These are phyloP conservation scores for Scaptomyza cyrtandrae DNA, from an alignment of 2,888 invertebrate genomes.

Conservation along the genomic window DNA sequence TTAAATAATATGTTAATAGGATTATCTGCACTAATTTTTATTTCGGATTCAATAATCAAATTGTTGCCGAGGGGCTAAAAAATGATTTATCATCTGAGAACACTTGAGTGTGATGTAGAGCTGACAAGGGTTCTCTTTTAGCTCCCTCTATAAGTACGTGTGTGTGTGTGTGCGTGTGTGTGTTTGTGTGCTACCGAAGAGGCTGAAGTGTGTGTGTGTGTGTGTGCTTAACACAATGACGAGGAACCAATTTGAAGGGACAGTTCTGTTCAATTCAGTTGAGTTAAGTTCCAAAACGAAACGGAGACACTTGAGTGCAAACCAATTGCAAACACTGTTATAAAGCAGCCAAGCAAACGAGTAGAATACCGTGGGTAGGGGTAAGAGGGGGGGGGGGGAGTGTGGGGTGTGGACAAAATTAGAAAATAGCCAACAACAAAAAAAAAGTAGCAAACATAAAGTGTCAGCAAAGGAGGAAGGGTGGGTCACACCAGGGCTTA, in stretches of 20 bases:
- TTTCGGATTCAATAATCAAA: slow-evolving; percentile 21
- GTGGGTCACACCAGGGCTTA: slow-evolving; percentile 40
- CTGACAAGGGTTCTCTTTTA: slow-evolving; percentile 50
- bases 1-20: slow-evolving; percentile 55
- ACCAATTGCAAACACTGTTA: slow-evolving; percentile 51
- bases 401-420: slow-evolving; percentile 32
- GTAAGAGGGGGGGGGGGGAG: neutral
- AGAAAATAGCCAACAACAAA: slow-evolving; percentile 65
- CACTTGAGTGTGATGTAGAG: slow-evolving; percentile 58
- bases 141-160: slow-evolving; percentile 14
- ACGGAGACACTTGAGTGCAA: slow-evolving; percentile 50
- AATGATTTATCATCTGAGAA: slow-evolving; percentile 70
- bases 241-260: slow-evolving; percentile 69
- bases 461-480: neutral
- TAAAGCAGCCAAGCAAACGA: neutral
- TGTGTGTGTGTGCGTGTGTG: slow-evolving; percentile 26
- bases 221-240: slow-evolving; percentile 61
- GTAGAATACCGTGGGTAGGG: neutral
- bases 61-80: slow-evolving; percentile 43
- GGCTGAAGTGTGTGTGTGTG: slow-evolving; percentile 49
- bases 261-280: slow-evolving; percentile 27
- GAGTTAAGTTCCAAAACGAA: slow-evolving; percentile 14
- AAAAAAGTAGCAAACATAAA: slow-evolving; percentile 33
- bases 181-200: slow-evolving; percentile 52
- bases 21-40: slow-evolving; percentile 72